Percentiles rank a stretch among this genome's conserved stretches.
Evolutionary conservation across 2,113 vertebrate genomes (phyloP).

Genomic region (Poeciliopsis occidentalis): DNA sequence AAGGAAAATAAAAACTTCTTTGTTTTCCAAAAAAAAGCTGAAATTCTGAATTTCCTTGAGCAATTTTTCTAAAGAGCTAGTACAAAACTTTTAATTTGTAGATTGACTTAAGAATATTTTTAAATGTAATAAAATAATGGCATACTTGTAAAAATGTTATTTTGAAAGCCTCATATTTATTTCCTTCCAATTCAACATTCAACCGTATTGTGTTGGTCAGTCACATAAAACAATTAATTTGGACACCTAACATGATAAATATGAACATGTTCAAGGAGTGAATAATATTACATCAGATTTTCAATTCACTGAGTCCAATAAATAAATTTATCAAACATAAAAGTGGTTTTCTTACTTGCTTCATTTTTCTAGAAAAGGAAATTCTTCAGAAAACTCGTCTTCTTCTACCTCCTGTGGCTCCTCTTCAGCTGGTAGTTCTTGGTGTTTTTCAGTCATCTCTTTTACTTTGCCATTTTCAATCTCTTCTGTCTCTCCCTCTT

Average conservation of each 20-base stretch:
- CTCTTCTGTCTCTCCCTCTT: not conserved
- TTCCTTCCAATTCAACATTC: not conserved
- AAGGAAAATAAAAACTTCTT: not conserved
- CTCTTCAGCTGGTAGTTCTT: conserved; percentile 28
- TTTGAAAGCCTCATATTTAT: not conserved
- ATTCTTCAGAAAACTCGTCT: conserved; percentile 35
- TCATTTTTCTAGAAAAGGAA: conserved; percentile 48
- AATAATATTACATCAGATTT: not conserved
- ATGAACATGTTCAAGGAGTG: not conserved
- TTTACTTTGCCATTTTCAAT: not conserved
- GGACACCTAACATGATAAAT: not conserved
- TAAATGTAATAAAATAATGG: not conserved
- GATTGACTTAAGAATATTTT: not conserved
- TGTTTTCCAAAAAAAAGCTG: no score
- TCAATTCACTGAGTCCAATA: not conserved
- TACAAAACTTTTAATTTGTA: not conserved
- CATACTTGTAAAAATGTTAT: not conserved
- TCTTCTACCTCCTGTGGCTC: conserved; percentile 35
- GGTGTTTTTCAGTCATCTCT: conserved; percentile 7
- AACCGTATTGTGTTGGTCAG: not conserved
- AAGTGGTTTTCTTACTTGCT: conserved; percentile 47
- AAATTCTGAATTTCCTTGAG: no score
- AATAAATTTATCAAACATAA: not conserved
- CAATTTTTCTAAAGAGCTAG: not conserved
- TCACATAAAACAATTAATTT: not conserved